Base-by-base conservation (phyloP, 1,140 invertebrate genomes). In the Scylla paramamosain region DNA sequence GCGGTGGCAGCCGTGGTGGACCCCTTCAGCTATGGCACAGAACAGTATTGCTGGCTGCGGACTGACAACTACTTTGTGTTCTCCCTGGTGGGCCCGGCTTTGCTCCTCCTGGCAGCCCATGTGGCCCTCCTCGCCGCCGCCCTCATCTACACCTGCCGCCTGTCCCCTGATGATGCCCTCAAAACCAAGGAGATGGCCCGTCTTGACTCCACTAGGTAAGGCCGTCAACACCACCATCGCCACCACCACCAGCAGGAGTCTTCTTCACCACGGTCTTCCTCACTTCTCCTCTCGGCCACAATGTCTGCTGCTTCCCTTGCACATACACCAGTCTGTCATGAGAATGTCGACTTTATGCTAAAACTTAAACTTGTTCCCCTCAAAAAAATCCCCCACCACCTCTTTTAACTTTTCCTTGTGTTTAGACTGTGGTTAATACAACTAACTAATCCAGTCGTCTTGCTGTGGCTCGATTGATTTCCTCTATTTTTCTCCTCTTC, bases 21-120 rank as follows among this genome's bases (percentile, higher is more conserved):
- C 97, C 98, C 98, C 89, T 97, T 97, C 93, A 98, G 98, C 93
- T 99, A 99, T 97, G 99, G 99, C 92, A 99, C 98, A 91, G 97
- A 98, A 48, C 97, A 97, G 88, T 98, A 99, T 97, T 99, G 99
- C 97, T 99, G 99, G 98, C 97, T 99, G 12, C 97, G 98, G 94
- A 98, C 98, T 14, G 98, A 99, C 96, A 98, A 98, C 96, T 98
- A 98, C 96, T 99, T 99, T 96, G 98, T 99, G 96, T 98, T 99
- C 97, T 98, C 98, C 97, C 99, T 99, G 97, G 98, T 99, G n/a
- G 98, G 98, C 93, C 99, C 99, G 31, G 98, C 99, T 52, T 97
- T 98, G 96, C 97, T 98, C 95, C 98, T 99, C 96, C 97, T 99
- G 96, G 96, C 98, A 97, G 98, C 99, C 95, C 96, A 97, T 96